phyloP scores from a whole-genome alignment of 2,113 vertebrate genomes.

The Gobiocypris rarus region DNA sequence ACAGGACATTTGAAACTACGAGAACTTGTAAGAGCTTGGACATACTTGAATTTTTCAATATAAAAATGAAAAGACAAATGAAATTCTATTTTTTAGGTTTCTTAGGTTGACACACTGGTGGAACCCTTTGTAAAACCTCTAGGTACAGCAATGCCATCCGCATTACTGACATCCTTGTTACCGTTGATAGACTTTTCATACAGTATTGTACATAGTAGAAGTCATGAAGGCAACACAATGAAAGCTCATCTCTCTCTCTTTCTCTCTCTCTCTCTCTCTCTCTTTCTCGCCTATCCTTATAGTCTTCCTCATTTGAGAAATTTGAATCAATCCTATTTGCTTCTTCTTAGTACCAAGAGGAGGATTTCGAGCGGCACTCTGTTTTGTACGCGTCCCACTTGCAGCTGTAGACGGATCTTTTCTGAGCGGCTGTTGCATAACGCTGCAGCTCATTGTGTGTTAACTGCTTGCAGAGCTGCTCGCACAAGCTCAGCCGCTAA shows the following conservation, averaged over 20 bases:
- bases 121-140: neutral
- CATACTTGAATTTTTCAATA: neutral
- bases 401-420: slow-evolving; percentile 60
- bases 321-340: slow-evolving; percentile 56
- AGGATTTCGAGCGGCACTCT: slow-evolving; percentile 60
- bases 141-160: neutral
- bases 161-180: neutral
- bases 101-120: neutral
- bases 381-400: slow-evolving; percentile 60
- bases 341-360: slow-evolving; percentile 18
- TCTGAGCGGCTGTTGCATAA: slow-evolving; percentile 67
- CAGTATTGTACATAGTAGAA: neutral
- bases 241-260: neutral
- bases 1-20: neutral
- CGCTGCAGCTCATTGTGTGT: slow-evolving; percentile 65
- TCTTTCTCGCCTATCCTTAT: slow-evolving; percentile 29
- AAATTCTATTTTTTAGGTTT: neutral
- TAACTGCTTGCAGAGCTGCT: slow-evolving; percentile 61
- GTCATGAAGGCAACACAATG: neutral
- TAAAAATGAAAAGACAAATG: neutral
- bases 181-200: neutral
- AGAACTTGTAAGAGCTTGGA: neutral
- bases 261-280: neutral
- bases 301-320: slow-evolving; percentile 35
- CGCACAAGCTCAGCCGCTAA: slow-evolving; percentile 61